phyloP scores from a whole-genome alignment of 2,888 invertebrate species.

The Rhagonycha lutea region DNA sequence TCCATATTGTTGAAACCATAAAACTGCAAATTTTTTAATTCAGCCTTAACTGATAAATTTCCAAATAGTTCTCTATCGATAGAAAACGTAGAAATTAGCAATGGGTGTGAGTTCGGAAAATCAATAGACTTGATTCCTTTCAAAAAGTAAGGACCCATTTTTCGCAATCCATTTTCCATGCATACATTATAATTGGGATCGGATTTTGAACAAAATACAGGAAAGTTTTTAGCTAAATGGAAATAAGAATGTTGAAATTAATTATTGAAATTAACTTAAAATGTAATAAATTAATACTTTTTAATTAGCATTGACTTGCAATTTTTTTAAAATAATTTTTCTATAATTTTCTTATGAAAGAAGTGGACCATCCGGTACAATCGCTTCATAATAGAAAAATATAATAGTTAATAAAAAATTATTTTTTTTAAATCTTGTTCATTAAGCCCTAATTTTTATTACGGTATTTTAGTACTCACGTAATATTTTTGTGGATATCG shows the following conservation, averaged over 20 bases:
- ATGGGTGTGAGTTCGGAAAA: background rate
- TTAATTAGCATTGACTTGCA: too few species aligned
- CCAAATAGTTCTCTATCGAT: background rate
- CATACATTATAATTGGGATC: slow-evolving; percentile 2
- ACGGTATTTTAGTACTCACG: background rate
- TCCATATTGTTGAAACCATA: background rate
- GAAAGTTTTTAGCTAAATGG: slow-evolving; percentile 1
- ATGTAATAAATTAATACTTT: too few species aligned
- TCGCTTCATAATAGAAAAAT: too few species aligned
- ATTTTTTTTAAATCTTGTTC: background rate
- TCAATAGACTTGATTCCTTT: slow-evolving; percentile 5
- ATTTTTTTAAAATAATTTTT: too few species aligned
- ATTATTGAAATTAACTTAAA: too few species aligned
- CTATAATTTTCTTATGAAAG: too few species aligned
- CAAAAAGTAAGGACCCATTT: background rate
- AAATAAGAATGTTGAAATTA: background rate
- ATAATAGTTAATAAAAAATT: too few species aligned
- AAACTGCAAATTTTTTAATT: background rate
- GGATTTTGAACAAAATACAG: background rate
- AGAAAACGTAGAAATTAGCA: background rate
- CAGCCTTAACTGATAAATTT: background rate
- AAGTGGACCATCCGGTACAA: too few species aligned
- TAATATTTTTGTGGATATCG: background rate
- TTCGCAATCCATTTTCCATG: background rate
- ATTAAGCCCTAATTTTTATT: background rate